Percentiles rank a stretch among this genome's conserved stretches.
Evolutionary conservation across 2,888 invertebrate species (phyloP).

Genomic region (Sympetrum striolatum): DNA sequence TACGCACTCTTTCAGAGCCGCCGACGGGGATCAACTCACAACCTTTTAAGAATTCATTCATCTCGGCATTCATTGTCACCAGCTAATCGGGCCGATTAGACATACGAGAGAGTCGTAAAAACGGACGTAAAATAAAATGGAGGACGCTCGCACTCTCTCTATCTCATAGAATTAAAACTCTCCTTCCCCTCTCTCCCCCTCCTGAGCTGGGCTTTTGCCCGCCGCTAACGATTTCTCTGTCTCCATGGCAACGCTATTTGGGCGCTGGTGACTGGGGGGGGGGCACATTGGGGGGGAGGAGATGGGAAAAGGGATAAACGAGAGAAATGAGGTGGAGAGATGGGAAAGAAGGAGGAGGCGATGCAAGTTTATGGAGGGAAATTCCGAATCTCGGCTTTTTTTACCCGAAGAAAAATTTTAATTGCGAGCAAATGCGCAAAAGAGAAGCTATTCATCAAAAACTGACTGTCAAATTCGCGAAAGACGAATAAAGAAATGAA

Average conservation of each 20-base stretch:
- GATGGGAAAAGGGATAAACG: background rate
- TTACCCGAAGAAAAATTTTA: too few relatives aligned
- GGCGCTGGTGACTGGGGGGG: slow-evolving; percentile 8
- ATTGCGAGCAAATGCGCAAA: too few relatives aligned
- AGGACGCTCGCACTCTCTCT: slow-evolving; percentile 49
- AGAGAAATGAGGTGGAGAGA: background rate
- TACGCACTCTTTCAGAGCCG: too few relatives aligned
- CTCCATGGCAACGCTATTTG: slow-evolving; percentile 32
- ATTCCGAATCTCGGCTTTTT: background rate
- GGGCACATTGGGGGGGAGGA: background rate
- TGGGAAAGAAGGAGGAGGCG: background rate
- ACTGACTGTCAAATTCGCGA: too few relatives aligned
- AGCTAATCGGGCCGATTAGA: slow-evolving; percentile 18
- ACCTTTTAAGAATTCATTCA: slow-evolving; percentile 11
- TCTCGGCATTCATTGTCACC: slow-evolving; percentile 19
- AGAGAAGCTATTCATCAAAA: too few relatives aligned
- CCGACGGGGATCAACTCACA: background rate
- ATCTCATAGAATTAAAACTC: slow-evolving; percentile 45
- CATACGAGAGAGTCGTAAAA: slow-evolving; percentile 26
- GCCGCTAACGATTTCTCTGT: slow-evolving; percentile 49
- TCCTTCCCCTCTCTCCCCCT: slow-evolving; percentile 32
- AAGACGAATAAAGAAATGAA: too few relatives aligned
- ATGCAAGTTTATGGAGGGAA: background rate
- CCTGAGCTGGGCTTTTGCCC: slow-evolving; percentile 41
- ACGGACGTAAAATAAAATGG: slow-evolving; percentile 31